These are phyloP conservation scores for Pyrrhia umbra DNA, from an alignment of 2,888 invertebrate species.

Conservation along the genomic window DNA sequence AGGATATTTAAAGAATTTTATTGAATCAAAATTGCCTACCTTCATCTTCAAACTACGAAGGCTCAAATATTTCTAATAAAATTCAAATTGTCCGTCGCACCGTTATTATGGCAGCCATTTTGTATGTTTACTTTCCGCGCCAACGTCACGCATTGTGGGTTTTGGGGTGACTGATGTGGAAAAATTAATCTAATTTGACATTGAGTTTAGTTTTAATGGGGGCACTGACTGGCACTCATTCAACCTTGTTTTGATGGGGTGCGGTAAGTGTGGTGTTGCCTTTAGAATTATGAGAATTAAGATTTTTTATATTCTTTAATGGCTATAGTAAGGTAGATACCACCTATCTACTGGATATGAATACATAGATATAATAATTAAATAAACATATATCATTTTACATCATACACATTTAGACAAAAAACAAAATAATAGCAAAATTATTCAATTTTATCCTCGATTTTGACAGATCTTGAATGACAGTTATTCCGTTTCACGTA, in stretches of 20 bases:
- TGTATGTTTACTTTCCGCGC: constrained; percentile 79
- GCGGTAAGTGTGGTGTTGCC: constrained; percentile 54
- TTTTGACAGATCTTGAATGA: too few relatives aligned
- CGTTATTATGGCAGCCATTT: constrained; percentile 76
- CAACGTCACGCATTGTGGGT: constrained; percentile 76
- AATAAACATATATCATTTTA: too few relatives aligned
- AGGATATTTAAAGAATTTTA: too few relatives aligned
- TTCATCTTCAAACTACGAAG: not conserved
- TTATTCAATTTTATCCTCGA: too few relatives aligned
- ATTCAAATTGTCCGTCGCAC: constrained; percentile 40
- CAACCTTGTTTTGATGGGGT: constrained; percentile 58
- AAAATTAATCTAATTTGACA: constrained; percentile 83
- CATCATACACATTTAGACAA: too few relatives aligned
- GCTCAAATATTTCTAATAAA: constrained; percentile 20
- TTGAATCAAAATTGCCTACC: not conserved
- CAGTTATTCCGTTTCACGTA: too few relatives aligned
- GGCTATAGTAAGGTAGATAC: too few relatives aligned
- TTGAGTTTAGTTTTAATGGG: constrained; percentile 70
- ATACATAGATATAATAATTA: too few relatives aligned
- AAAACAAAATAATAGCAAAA: too few relatives aligned
- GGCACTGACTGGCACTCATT: constrained; percentile 63
- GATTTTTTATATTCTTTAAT: too few relatives aligned
- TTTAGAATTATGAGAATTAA: constrained; percentile 47
- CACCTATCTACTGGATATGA: too few relatives aligned
- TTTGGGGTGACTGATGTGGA: constrained; percentile 71